A percentile compares a stretch with the other conserved stretches of the same genome.
Evolutionary conservation across 2,113 vertebrate species (phyloP).

Genomic region (Grus americana): DNA sequence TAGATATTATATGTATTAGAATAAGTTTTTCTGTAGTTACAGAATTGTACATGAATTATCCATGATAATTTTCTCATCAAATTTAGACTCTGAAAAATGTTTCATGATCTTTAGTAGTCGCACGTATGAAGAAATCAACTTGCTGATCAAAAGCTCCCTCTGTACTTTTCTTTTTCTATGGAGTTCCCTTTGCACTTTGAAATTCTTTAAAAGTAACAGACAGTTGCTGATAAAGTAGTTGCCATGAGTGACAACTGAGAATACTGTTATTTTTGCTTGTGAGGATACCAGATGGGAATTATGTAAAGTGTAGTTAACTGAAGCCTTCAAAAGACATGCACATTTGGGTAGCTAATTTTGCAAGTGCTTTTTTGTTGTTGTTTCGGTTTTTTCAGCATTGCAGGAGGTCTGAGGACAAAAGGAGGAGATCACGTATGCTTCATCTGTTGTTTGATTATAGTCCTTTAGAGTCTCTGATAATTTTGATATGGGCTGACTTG

Average conservation of each 20-base stretch:
- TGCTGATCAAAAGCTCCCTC: neutral
- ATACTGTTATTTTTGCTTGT: neutral
- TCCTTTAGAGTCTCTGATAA: neutral
- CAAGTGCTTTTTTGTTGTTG: neutral
- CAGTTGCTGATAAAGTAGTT: neutral
- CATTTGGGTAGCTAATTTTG: neutral
- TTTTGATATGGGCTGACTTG: neutral
- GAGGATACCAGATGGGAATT: constrained; percentile 19
- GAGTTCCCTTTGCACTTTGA: neutral
- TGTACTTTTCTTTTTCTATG: neutral
- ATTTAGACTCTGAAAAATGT: neutral
- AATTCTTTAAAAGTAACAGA: neutral
- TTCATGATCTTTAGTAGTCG: neutral
- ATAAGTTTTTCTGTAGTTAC: neutral
- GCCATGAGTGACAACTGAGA: neutral
- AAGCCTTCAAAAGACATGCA: neutral
- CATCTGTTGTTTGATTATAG: neutral
- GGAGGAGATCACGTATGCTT: neutral
- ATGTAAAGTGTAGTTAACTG: neutral
- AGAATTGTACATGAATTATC: neutral
- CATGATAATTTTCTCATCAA: neutral
- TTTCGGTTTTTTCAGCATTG: neutral
- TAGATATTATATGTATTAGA: neutral
- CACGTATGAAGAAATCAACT: neutral
- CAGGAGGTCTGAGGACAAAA: neutral